Evolutionary conservation across 30 jellyfish, hydroid and myxozoan species (phyloP).

Genomic region (Hydractinia echinata): DNA sequence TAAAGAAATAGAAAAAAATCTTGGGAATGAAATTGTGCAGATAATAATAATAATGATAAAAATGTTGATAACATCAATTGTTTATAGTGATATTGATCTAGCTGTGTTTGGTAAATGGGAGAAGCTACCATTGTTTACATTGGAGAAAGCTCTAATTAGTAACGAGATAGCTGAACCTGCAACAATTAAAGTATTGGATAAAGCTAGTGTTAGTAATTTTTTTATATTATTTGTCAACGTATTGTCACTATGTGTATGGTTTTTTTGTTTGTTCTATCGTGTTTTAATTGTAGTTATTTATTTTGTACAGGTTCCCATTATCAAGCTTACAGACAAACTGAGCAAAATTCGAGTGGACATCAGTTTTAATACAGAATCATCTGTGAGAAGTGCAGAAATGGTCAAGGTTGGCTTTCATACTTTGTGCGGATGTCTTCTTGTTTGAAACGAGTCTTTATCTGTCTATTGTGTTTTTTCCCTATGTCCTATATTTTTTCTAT

Average conservation of each 20-base stretch:
- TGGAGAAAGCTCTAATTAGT: constrained; percentile 69
- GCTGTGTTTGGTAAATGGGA: constrained; percentile 95
- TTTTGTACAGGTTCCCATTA: constrained; percentile 69
- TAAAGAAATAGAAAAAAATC: no score
- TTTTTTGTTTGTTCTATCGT: not conserved
- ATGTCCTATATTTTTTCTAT: not conserved
- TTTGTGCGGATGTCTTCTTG: not conserved
- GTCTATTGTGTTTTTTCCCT: not conserved
- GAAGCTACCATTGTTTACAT: constrained; percentile 69
- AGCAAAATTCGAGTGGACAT: constrained; percentile 77
- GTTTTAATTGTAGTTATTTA: not conserved
- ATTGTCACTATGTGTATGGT: not conserved
- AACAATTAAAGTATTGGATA: constrained; percentile 79
- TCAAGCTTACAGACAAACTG: constrained; percentile 67
- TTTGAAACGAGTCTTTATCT: not conserved
- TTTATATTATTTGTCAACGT: not conserved
- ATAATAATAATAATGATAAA: no score
- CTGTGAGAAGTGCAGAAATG: constrained; percentile 86
- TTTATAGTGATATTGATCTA: constrained; percentile 79
- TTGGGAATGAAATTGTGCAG: no score
- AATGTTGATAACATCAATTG: not conserved
- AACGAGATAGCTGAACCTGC: constrained; percentile 78
- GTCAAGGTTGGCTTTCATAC: constrained; percentile 40
- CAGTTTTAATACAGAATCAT: constrained; percentile 76
- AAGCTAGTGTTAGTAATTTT: constrained; percentile 66